phyloP scores from a whole-genome alignment of 2,113 vertebrate species.

The Ochotona curzoniae region DNA sequence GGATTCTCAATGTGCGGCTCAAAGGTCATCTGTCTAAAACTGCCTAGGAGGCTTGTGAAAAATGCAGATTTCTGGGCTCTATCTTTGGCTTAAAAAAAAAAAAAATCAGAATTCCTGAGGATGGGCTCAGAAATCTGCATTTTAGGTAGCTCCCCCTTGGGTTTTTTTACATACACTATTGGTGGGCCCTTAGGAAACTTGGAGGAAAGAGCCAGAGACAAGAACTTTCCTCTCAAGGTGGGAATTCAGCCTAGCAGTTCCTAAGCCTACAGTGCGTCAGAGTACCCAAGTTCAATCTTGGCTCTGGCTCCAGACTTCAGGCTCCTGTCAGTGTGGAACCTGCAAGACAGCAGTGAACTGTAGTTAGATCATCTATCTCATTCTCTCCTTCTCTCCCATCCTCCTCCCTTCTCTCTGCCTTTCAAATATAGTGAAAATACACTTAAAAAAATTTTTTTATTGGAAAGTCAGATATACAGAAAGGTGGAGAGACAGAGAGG shows the following conservation, averaged over 20 bases:
- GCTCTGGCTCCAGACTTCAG: no score
- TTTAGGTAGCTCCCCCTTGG: background rate
- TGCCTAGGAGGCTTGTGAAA: slow-evolving; percentile 6
- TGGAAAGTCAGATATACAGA: no score
- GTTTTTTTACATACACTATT: background rate
- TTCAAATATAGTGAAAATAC: no score
- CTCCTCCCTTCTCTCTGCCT: no score
- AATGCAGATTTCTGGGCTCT: background rate
- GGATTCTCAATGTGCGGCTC: background rate
- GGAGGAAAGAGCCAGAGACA: slow-evolving; percentile 14
- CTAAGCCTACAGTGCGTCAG: no score
- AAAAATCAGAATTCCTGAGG: background rate
- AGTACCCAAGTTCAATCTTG: no score
- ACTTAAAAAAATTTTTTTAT: background rate
- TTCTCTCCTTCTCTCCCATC: no score
- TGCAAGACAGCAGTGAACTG: no score
- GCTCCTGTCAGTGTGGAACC: no score
- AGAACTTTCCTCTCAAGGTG: background rate
- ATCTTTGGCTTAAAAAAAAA: background rate
- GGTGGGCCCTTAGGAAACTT: background rate
- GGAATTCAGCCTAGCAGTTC: no score
- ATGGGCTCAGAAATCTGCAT: background rate
- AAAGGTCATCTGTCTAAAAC: background rate
- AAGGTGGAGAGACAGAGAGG: no score
- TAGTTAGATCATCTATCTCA: no score